Base-by-base conservation (phyloP, 2,113 vertebrate species). In the Tyto alba region DNA sequence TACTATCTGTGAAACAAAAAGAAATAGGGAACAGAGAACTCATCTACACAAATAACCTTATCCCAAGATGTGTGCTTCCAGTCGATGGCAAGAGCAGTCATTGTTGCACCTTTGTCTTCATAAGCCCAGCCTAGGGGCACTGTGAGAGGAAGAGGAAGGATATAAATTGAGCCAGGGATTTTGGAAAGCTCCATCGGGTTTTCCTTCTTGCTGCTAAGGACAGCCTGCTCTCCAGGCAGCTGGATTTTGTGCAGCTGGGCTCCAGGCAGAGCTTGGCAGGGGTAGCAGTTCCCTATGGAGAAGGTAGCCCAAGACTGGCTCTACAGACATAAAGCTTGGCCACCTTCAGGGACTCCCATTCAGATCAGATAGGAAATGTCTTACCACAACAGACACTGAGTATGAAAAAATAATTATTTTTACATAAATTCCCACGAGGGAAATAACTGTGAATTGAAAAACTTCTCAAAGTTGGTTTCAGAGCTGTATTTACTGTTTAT, bases 401-500 rank as follows among this genome's bases (percentile, higher is more conserved):
- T 18, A 68, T 64, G 56, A 85, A 96, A 95, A 94, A 62, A 2
- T 63, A 96, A 88, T 96, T 96, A 73, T 93, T 96, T 95, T 94
- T 72, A 90, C 29, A 62, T 89, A 60, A 68, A 88, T 91, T 96
- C 95, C 94, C 89, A 82, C 40, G 78, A 76, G 91, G 62, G 78
- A 89, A 95, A 93, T 85, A 88, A 89, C 62, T 76, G 73, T 82
- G 73, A 82, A 76, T 50, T 82, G 48, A 76, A 87, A 95, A 96
- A 64, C 87, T 91, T 94, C 53, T 76, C 30, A 13, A 85, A 87
- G 89, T 82, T 76, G 0, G 0, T 89, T 81, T 89, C 13, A 16
- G 84, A 85, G 53, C 38, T 81, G 56, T 96, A 93, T 97, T 97
- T 97, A 89, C 96, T 95, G 95, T 94, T 73, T 60, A 72, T 89